Evolutionary conservation across 2,888 invertebrate species (phyloP).

Genomic region (Xylocampa areola): DNA sequence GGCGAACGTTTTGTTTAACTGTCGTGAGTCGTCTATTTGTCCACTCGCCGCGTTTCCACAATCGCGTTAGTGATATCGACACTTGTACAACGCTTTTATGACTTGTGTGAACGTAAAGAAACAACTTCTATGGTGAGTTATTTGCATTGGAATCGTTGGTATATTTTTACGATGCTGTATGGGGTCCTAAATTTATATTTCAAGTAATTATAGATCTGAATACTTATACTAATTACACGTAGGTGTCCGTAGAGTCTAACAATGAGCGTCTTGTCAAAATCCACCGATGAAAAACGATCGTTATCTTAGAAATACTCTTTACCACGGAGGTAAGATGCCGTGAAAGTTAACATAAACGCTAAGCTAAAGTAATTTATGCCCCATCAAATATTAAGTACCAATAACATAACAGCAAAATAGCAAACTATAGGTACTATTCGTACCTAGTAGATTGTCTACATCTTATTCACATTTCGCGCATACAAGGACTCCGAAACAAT

Average conservation of each 20-base stretch:
- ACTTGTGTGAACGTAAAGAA: constrained; percentile 17
- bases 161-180: no score
- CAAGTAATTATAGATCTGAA: no score
- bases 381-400: constrained; percentile 43
- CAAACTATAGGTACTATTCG: no score
- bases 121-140: constrained; percentile 19
- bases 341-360: constrained; percentile 44
- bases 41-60: constrained; percentile 33
- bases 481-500: constrained; percentile 47
- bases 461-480: constrained; percentile 44
- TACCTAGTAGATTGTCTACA: constrained; percentile 27
- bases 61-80: constrained; percentile 41
- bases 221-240: no score
- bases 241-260: no score
- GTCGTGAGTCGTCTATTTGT: constrained; percentile 57
- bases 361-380: constrained; percentile 39
- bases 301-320: constrained; percentile 30
- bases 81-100: constrained; percentile 30
- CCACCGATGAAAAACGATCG: constrained; percentile 14
- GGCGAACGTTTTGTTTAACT: constrained; percentile 55
- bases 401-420: constrained; percentile 39
- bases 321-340: constrained; percentile 30
- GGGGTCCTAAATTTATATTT: no score
- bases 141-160: constrained; percentile 5
- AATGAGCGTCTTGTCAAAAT: constrained; percentile 1